Base-by-base conservation (phyloP, 2,113 vertebrate genomes). In the Grantiella picta region DNA sequence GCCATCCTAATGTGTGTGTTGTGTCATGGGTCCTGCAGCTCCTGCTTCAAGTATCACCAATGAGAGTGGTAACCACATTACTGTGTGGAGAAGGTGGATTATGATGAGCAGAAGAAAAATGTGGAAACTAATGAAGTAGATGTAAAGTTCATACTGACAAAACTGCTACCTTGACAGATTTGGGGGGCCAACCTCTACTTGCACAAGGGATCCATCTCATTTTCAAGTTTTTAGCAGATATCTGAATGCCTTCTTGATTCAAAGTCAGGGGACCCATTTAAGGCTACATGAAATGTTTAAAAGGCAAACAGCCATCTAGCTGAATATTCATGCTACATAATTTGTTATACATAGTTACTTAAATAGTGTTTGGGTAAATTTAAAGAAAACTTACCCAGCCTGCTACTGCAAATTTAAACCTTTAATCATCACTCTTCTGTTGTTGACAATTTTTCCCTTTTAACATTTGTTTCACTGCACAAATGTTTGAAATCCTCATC, bases 21-120 rank as follows among this genome's bases (percentile, higher is more conserved):
- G 2, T 49, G 29, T 45, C 4, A 19, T 13, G 49, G 4, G 31
- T 69, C 24, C 40, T 83, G 36, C 13, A 49, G 33, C 38, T 87
- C 18, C 65, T 64, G 28, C 35, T 85, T 15, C n/a, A 44, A 15
- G 2, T 60, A 23, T 50, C 28, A n/a, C 24, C 56, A 49, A 16
- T 1, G 3, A 81, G 22, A 3, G 2, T 20, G 7, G 23, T 24
- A 85, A 20, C 31, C 7, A 2, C 12, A 15, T 9, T 36, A 11
- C 49, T 50, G 14, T 11, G 2, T 1, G 0, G 18, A 59, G 31
- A 53, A 61, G 11, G 29, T 85, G 38, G 68, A 59, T 52, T 82
- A 68, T 38, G 19, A 52, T 87, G 38, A 90, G 33, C 1, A 8
- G 21, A 71, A 50, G 7, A 61, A 49, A 5, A 45, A 12, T 11